phyloP scores from a whole-genome alignment of 1,140 invertebrate species.

The Microplitis demolitor region DNA sequence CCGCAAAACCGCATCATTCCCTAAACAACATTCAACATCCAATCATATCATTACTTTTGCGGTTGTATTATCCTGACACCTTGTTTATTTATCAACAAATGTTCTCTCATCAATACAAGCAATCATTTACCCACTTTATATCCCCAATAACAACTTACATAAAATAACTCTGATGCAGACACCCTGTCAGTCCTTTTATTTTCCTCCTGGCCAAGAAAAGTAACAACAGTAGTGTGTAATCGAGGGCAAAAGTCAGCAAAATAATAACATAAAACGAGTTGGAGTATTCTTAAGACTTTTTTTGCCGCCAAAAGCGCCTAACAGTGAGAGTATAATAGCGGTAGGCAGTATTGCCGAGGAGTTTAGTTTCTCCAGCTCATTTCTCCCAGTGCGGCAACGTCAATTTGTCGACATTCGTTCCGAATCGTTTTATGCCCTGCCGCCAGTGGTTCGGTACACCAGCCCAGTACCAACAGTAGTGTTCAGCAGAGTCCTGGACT shows the following conservation, averaged over 20 bases:
- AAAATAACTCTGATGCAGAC: no score
- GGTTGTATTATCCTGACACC: slow-evolving; percentile 56
- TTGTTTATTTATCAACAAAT: slow-evolving; percentile 52
- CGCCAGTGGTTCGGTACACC: slow-evolving; percentile 51
- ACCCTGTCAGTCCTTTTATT: no score
- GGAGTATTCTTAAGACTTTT: no score
- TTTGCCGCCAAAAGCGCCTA: no score
- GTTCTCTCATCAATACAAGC: slow-evolving; percentile 4
- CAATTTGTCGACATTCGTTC: slow-evolving; percentile 64
- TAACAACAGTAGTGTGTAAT: no score
- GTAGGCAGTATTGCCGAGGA: no score
- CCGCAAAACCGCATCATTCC: slow-evolving; percentile 59
- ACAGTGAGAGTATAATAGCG: no score
- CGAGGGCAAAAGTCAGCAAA: no score
- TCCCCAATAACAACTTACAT: neutral
- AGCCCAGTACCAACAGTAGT: neutral
- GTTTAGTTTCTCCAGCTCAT: no score
- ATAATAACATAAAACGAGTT: no score
- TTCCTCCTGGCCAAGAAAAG: no score
- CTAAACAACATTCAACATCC: slow-evolving; percentile 53
- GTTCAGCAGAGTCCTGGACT: neutral
- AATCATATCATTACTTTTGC: slow-evolving; percentile 62
- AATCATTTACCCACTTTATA: slow-evolving; percentile 16
- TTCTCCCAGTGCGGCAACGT: slow-evolving; percentile 35
- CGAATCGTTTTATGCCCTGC: slow-evolving; percentile 61